phyloP scores from a whole-genome alignment of 2,888 invertebrate species.

The Coelopa pilipes region DNA sequence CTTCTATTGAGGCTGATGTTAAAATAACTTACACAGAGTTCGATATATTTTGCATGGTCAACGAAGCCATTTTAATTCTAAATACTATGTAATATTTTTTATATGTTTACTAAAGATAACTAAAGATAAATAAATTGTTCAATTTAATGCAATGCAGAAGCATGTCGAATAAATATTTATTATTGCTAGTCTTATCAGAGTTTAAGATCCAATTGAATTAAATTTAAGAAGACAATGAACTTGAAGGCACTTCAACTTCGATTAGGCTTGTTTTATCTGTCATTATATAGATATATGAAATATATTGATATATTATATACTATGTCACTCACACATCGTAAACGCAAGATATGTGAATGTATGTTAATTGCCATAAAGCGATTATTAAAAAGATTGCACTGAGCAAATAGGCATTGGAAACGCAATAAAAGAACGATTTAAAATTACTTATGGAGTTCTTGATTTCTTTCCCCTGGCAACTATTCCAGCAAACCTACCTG shows the following conservation, averaged over 20 bases:
- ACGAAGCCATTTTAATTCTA: not conserved
- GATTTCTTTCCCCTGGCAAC: too few species aligned
- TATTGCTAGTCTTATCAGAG: not conserved
- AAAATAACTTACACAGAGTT: constrained; percentile 6
- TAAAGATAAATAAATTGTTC: not conserved
- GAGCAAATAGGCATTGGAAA: too few species aligned
- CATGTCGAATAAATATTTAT: not conserved
- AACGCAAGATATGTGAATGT: too few species aligned
- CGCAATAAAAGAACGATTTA: too few species aligned
- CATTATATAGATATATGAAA: too few species aligned
- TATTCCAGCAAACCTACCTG: too few species aligned
- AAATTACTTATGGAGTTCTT: too few species aligned
- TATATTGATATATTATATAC: too few species aligned
- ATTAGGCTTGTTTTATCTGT: not conserved
- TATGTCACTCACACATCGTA: too few species aligned
- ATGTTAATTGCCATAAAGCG: too few species aligned
- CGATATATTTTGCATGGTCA: constrained; percentile 5
- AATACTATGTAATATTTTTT: constrained; percentile 2
- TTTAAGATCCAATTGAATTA: not conserved
- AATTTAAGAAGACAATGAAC: not conserved
- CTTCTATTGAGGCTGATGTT: constrained; percentile 31
- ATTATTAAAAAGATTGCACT: too few species aligned
- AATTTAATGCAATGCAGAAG: not conserved
- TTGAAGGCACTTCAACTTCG: not conserved
- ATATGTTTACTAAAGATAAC: not conserved